Evolutionary conservation across 2,888 invertebrate species (phyloP).

Genomic region (Drosophila limbata): DNA sequence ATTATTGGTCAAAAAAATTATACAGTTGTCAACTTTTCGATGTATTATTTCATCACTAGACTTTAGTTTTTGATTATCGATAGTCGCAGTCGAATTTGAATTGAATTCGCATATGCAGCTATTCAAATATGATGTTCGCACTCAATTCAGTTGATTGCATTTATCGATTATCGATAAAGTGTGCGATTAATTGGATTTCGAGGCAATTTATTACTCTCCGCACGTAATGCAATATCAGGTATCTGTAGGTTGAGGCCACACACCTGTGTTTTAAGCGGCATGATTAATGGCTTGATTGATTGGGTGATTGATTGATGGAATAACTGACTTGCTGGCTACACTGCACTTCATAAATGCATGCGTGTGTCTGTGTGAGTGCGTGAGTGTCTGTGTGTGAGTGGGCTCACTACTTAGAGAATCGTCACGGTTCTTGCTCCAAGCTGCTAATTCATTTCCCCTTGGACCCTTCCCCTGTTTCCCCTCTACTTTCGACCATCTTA

Average conservation of each 20-base stretch:
- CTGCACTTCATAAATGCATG: constrained; percentile 13
- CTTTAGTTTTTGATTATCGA: neutral
- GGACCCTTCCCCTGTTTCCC: constrained; percentile 7
- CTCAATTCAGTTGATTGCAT: constrained; percentile 6
- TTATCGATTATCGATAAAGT: constrained; percentile 26
- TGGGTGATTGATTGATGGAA: constrained; percentile 37
- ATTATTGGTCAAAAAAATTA: too few species aligned
- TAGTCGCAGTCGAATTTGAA: neutral
- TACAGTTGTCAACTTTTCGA: too few species aligned
- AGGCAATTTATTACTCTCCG: constrained; percentile 32
- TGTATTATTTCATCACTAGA: too few species aligned
- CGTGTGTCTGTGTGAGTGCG: constrained; percentile 1
- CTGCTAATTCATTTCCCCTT: constrained; percentile 30
- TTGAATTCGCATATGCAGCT: neutral
- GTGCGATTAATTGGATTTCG: constrained; percentile 42
- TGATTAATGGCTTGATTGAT: constrained; percentile 55
- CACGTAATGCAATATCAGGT: constrained; percentile 34
- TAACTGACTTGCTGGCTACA: constrained; percentile 21
- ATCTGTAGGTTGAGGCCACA: constrained; percentile 9
- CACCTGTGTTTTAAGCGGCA: constrained; percentile 30
- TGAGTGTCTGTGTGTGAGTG: constrained; percentile 1
- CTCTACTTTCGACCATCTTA: neutral
- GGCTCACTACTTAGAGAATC: constrained; percentile 47
- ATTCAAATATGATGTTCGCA: neutral
- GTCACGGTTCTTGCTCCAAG: constrained; percentile 40